These are phyloP conservation scores for Hyperoplus lanceolatus DNA, from an alignment of 2,797 vertebrate species.

Conservation along the genomic window DNA sequence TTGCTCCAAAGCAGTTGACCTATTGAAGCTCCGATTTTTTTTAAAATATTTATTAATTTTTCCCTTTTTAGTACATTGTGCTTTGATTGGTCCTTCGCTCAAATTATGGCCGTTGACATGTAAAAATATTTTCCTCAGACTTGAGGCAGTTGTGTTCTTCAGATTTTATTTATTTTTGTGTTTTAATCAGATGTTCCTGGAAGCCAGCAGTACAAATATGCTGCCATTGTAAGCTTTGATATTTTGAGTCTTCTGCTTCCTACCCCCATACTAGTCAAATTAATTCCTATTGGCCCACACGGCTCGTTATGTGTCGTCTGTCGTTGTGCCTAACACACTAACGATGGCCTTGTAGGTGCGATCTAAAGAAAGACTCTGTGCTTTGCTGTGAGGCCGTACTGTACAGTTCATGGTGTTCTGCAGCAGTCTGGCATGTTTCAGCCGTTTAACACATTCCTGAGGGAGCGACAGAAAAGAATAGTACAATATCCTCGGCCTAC, in stretches of 20 bases:
- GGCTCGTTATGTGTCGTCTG: background rate
- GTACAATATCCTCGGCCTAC: background rate
- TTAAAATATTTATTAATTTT: no score
- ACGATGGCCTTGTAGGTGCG: background rate
- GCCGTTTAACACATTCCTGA: slow-evolving; percentile 24
- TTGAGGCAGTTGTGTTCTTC: no score
- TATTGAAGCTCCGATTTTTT: no score
- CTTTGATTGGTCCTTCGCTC: background rate
- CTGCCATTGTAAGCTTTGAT: background rate
- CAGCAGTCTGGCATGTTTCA: slow-evolving; percentile 11
- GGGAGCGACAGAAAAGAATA: background rate
- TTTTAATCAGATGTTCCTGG: background rate
- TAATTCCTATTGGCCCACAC: background rate
- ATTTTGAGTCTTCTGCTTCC: background rate
- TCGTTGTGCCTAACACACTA: background rate
- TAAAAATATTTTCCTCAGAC: background rate
- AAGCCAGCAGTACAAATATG: background rate
- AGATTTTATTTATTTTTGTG: background rate
- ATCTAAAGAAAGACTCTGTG: background rate
- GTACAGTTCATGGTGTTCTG: slow-evolving; percentile 1
- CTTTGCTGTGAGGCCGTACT: background rate
- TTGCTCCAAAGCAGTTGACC: no score
- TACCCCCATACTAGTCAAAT: background rate
- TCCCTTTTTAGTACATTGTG: background rate
- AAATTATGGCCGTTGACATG: background rate